Base-by-base conservation (phyloP, 1,140 invertebrate genomes). In the Calephelis virginiensis region DNA sequence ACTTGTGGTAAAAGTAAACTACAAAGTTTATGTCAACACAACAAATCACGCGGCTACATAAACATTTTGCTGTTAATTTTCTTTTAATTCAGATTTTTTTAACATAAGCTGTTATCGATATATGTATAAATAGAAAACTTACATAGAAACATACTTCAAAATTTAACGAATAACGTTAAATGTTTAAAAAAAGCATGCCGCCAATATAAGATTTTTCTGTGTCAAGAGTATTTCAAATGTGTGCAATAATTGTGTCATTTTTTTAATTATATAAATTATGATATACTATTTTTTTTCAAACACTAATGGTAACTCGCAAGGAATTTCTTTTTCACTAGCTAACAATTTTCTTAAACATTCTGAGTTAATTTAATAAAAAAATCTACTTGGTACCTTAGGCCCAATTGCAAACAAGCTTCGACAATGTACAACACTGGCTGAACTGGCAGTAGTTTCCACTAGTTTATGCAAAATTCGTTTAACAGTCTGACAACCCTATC, bases 301-400 rank as follows among this genome's bases (percentile, higher is more conserved):
- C 17, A 56, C 53, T 37, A 37, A 56, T 56, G 53, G 53, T 56
- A 56, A 56, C 53, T 37, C 53, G 53, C 28, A 56, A 37, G 53
- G 17, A 56, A 37, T 56, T 12, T 56, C 12, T 53, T 56, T 56
- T 56, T 56, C 53, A 56, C 53, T 56, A 56, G 53, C 53, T 56
- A 56, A 38, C 17, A 37, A 56, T 56, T 56, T 56, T 37, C 10
- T 12, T 56, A 28, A 10, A 56, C 50, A n/a, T 10, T 17, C 10
- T 56, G 53, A 56, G 17, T 28, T 38, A 56, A 10, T 37, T 28
- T 56, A 37, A 56, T 56, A 56, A 56, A 56, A 56, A 56, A 37
- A 37, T 37, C 53, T 56, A 56, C 53, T 37, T 56, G 53, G 11
- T 56, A 56, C 17, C 53, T 56, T 56, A 56, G 53, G 53, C 53